These are phyloP conservation scores for Cephalopholis sonnerati DNA, from an alignment of 2,113 vertebrate species.

Conservation along the genomic window DNA sequence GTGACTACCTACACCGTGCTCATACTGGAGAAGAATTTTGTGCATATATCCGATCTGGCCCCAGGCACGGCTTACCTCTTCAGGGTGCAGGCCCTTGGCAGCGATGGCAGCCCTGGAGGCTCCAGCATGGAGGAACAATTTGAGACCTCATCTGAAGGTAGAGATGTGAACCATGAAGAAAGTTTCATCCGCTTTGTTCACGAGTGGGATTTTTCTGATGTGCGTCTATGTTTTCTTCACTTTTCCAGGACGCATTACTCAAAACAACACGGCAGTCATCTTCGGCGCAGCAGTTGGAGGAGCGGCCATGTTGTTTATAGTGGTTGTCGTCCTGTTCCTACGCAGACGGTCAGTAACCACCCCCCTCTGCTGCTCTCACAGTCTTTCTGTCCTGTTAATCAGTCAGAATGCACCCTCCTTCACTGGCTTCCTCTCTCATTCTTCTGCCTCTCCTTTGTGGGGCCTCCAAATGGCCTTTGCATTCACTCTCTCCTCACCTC, in stretches of 20 bases:
- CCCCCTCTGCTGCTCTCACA: not conserved
- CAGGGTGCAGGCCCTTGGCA: slow-evolving; percentile 89
- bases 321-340: slow-evolving; percentile 83
- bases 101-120: slow-evolving; percentile 83
- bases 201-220: not conserved
- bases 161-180: not conserved
- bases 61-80: slow-evolving; percentile 91
- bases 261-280: slow-evolving; percentile 82
- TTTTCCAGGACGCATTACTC: slow-evolving; percentile 53
- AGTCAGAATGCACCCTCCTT: slow-evolving; percentile 44
- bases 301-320: slow-evolving; percentile 81
- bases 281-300: slow-evolving; percentile 71
- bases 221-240: not conserved
- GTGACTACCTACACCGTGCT: slow-evolving; percentile 91
- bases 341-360: slow-evolving; percentile 84
- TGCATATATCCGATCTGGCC: slow-evolving; percentile 86
- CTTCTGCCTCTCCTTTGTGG: slow-evolving; percentile 71
- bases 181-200: not conserved
- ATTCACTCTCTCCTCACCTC: slow-evolving; percentile 75
- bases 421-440: slow-evolving; percentile 63
- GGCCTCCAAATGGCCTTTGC: slow-evolving; percentile 68
- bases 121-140: slow-evolving; percentile 91
- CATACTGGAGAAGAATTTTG: slow-evolving; percentile 87
- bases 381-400: slow-evolving; percentile 40
- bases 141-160: slow-evolving; percentile 84